A percentile compares a stretch with the other conserved stretches of the same genome.
phyloP scores from a whole-genome alignment of 1,140 invertebrate genomes.

The Galendromus occidentalis region DNA sequence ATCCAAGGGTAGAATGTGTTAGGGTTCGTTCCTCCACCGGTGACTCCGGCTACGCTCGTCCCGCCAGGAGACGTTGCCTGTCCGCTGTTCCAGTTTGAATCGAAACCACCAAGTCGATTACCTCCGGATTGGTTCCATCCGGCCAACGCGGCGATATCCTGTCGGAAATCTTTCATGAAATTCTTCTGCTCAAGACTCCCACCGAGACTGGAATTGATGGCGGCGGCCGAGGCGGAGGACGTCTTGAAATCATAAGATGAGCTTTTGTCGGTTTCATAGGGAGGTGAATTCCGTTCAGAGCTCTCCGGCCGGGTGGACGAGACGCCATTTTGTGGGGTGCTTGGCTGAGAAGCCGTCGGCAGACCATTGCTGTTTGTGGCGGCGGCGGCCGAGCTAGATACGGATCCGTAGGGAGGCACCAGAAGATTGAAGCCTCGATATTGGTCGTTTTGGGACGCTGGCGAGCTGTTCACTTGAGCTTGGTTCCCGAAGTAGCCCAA shows the following conservation, averaged over 20 bases:
- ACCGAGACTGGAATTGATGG: not conserved
- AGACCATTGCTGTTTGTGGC: not conserved
- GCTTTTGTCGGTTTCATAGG: slow-evolving; percentile 7
- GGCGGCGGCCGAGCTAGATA: not conserved
- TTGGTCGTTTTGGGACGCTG: not conserved
- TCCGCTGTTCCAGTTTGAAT: not conserved
- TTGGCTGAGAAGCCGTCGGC: not conserved
- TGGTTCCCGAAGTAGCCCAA: slow-evolving; percentile 5
- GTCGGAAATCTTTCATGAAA: slow-evolving; percentile 2
- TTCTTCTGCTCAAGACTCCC: slow-evolving; percentile 3
- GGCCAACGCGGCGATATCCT: not conserved
- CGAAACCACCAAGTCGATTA: not conserved
- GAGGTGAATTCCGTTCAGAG: slow-evolving; percentile 4
- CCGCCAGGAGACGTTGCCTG: not conserved
- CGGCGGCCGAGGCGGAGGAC: not conserved
- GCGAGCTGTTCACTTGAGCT: not conserved
- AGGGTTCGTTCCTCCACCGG: slow-evolving; percentile 45
- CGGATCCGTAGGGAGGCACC: slow-evolving; percentile 2
- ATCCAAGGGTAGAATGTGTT: slow-evolving; percentile 93
- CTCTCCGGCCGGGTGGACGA: not conserved
- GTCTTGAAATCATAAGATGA: slow-evolving; percentile 6
- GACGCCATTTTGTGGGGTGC: slow-evolving; percentile 1
- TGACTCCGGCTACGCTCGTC: slow-evolving; percentile 30
- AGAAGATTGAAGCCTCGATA: slow-evolving; percentile 1
- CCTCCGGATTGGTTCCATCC: not conserved